phyloP scores from a whole-genome alignment of 2,113 vertebrate species.

The Mormoops blainvillei region DNA sequence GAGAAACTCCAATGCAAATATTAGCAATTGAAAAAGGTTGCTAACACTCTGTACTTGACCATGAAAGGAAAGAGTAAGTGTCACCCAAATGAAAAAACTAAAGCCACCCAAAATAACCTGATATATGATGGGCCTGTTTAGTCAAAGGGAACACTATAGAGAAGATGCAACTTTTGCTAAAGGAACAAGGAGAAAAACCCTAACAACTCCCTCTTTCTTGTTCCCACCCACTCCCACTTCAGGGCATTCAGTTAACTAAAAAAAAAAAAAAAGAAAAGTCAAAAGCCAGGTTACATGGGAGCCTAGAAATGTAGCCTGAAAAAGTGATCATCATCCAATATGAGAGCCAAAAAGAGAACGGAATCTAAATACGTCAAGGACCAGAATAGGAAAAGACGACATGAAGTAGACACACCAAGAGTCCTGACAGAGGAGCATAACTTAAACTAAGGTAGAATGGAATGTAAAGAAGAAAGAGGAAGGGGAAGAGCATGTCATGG shows the following conservation, averaged over 20 bases:
- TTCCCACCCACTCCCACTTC: not conserved
- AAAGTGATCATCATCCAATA: not conserved
- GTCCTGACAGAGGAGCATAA: accelerated
- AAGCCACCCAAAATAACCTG: not conserved
- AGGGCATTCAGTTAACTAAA: not conserved
- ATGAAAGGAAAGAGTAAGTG: not conserved
- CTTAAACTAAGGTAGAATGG: not conserved
- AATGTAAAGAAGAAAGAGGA: not conserved
- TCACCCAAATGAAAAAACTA: not conserved
- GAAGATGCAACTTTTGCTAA: not conserved
- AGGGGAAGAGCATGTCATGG: accelerated
- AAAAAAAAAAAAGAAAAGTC: not conserved
- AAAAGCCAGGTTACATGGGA: not conserved
- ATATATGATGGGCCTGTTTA: not conserved
- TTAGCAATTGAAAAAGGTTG: not conserved
- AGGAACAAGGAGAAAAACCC: not conserved
- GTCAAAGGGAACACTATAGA: accelerated
- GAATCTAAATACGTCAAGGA: not conserved
- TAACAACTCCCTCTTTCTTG: not conserved
- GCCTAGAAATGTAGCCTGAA: not conserved
- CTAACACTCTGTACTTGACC: not conserved
- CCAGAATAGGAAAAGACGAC: not conserved
- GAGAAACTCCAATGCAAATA: not conserved
- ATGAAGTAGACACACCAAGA: not conserved
- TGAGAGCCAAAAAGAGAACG: not conserved